These are phyloP conservation scores for Entomyzon cyanotis DNA, from an alignment of 2,113 vertebrate species.

Conservation along the genomic window DNA sequence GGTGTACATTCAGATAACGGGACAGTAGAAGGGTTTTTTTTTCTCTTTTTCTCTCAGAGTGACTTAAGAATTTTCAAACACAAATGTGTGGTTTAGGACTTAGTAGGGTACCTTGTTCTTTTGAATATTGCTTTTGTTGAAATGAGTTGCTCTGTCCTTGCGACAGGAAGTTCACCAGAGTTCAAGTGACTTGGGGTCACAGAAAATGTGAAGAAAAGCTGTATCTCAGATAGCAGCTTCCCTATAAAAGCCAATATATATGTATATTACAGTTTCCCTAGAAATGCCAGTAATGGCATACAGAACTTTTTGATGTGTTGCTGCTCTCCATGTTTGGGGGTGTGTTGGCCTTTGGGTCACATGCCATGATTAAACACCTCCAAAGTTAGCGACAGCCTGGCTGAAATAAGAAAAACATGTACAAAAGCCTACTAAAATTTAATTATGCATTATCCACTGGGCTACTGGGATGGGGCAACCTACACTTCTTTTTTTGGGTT, in stretches of 20 bases:
- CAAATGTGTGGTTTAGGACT: neutral
- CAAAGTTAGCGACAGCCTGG: neutral
- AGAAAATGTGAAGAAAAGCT: neutral
- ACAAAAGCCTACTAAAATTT: neutral
- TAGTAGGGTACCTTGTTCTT: neutral
- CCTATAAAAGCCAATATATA: neutral
- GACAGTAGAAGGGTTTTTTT: neutral
- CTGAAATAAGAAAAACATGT: neutral
- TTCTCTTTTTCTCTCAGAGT: neutral
- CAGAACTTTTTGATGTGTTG: neutral
- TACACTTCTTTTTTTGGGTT: neutral
- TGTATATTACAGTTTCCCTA: neutral
- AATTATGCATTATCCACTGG: neutral
- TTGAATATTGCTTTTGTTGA: neutral
- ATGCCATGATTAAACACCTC: neutral
- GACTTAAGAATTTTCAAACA: neutral
- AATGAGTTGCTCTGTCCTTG: rapidly evolving
- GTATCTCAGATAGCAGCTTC: neutral
- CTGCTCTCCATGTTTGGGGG: neutral
- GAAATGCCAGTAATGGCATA: neutral
- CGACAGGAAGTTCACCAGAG: neutral
- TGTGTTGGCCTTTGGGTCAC: neutral
- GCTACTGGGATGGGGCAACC: neutral
- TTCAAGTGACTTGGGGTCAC: neutral
- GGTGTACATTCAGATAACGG: neutral